Base-by-base conservation (phyloP, 2,888 invertebrate species). In the Pachydiplax longipennis region DNA sequence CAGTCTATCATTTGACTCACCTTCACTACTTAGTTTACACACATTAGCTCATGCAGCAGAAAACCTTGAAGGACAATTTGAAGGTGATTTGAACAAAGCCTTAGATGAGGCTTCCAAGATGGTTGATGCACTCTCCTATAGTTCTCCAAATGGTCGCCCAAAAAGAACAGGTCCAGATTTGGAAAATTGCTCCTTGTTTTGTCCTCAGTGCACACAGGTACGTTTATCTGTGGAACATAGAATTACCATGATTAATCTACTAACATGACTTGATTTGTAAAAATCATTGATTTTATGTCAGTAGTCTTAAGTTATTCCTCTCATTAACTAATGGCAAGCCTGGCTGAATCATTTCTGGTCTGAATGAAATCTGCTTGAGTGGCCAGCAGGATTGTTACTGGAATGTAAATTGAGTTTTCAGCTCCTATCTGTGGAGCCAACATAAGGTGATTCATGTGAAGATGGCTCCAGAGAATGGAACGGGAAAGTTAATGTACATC, bases 21-120 rank as follows among this genome's bases (percentile, higher is more conserved):
- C 94, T 91, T 92, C 94, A 92, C 92, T 95, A 13, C 93, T 95
- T 22, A 94, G 95, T 92, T 93, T 95, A 40, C 95, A 95, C 92
- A 94, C 94, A 0, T 93, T 95, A 35, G 93, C 94, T 6, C 95
- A 95, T 92, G 94, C 94, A 35, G 94, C 94, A 4, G 92, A 93
- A 80, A 93, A 93, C 91, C 91, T 92, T 0, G 91, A 92, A 73
- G 93, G 93, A n/a, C 58, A 91, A 31, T 58, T 40, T 22, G 82
- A 82, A 44, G 73, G 65, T 37, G 91, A 91, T 37, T n/a, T 61
- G 13, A 61, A n/a, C 8, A 87, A 87, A 37, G 61, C 58, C 22
- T 37, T 31, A 15, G 87, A 87, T 37, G 87, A 87, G n/a, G 61
- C 87, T n/a, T 58, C 87, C 18, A 61, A 87, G 37, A 61, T 61